Evolutionary conservation across 2,888 invertebrate species (phyloP).

Genomic region (Stenichneumon culpator): DNA sequence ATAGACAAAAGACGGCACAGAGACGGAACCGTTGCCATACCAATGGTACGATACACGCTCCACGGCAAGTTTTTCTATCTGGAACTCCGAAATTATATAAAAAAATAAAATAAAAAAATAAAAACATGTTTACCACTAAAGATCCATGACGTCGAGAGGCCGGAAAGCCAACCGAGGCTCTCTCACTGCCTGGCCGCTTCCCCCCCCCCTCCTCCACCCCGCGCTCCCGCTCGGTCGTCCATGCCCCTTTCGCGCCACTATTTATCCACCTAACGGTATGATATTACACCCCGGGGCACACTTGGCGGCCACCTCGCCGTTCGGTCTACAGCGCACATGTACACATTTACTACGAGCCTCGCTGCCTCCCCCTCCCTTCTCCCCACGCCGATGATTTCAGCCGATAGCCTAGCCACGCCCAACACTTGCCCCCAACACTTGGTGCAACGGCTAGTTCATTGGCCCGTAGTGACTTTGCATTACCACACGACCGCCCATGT

Average conservation of each 20-base stretch:
- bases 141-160: neutral
- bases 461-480: constrained; percentile 83
- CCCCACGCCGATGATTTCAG: constrained; percentile 15
- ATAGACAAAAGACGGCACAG: too few species aligned
- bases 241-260: constrained; percentile 79
- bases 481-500: constrained; percentile 77
- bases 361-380: constrained; percentile 12
- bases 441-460: constrained; percentile 80
- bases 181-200: constrained; percentile 40
- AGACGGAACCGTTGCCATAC: too few species aligned
- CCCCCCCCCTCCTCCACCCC: neutral
- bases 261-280: constrained; percentile 84
- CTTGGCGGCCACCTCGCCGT: constrained; percentile 72
- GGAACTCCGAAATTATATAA: neutral
- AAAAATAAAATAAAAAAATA: neutral
- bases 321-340: constrained; percentile 54
- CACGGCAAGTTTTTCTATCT: too few species aligned
- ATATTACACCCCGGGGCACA: constrained; percentile 84
- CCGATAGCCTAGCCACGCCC: constrained; percentile 80
- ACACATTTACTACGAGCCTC: constrained; percentile 24
- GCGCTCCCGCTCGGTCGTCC: constrained; percentile 17
- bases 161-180: neutral
- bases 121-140: neutral
- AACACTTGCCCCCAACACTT: constrained; percentile 79
- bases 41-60: too few species aligned